These are phyloP conservation scores for Phyllotreta striolata DNA, from an alignment of 2,888 invertebrate genomes.

Conservation along the genomic window DNA sequence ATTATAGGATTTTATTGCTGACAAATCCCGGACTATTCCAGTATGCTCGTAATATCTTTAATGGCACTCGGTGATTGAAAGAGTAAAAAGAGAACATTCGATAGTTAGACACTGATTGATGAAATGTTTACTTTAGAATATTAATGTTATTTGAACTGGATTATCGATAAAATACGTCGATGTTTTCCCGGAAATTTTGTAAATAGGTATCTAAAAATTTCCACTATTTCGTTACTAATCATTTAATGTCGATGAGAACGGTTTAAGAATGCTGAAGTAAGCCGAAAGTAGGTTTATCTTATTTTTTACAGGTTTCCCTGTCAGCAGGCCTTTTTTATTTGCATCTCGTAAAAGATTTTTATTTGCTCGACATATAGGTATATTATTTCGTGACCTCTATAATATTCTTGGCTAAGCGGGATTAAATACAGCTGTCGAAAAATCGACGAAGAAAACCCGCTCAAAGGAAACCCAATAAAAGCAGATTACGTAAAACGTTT, in stretches of 20 bases:
- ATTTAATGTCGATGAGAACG: too few species aligned
- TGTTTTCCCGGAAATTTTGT: neutral
- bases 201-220: neutral
- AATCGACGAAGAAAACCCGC: constrained; percentile 6
- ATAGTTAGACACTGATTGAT: constrained; percentile 15
- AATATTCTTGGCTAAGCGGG: constrained; percentile 3
- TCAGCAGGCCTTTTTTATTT: too few species aligned
- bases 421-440: constrained; percentile 6
- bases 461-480: constrained; percentile 12
- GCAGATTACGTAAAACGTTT: constrained; percentile 15
- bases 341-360: too few species aligned
- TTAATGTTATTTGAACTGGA: constrained; percentile 5
- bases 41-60: constrained; percentile 9
- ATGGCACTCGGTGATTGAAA: constrained; percentile 12
- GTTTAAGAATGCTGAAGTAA: too few species aligned
- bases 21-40: constrained; percentile 2
- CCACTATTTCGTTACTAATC: too few species aligned
- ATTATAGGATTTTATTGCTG: too few species aligned
- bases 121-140: constrained; percentile 12
- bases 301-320: too few species aligned
- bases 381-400: neutral
- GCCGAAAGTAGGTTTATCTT: too few species aligned
- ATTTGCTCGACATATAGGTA: too few species aligned
- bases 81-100: constrained; percentile 8
- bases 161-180: constrained; percentile 3